Evolutionary conservation across 2,113 vertebrate genomes (phyloP).

Genomic region (Euleptes europaea): DNA sequence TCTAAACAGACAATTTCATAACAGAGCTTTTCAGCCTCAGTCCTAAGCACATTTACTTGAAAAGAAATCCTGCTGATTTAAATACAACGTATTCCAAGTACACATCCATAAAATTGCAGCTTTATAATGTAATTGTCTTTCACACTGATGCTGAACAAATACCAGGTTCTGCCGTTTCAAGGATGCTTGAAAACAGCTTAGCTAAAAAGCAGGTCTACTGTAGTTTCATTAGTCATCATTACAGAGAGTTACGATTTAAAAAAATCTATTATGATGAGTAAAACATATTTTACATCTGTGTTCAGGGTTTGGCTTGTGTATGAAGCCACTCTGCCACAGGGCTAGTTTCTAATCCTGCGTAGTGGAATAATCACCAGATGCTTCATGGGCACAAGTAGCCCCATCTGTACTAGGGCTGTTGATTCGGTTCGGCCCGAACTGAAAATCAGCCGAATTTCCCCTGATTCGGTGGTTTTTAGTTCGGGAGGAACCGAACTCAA

Average conservation of each 20-base stretch:
- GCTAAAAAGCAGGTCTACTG: neutral
- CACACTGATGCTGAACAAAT: neutral
- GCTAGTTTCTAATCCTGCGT: neutral
- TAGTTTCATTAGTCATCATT: neutral
- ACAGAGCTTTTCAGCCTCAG: neutral
- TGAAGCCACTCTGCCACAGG: neutral
- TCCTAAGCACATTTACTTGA: neutral
- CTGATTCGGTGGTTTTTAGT: too few relatives aligned
- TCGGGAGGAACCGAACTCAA: too few relatives aligned
- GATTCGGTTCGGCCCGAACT: too few relatives aligned
- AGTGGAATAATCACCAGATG: neutral
- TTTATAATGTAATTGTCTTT: neutral
- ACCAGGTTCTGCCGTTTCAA: neutral
- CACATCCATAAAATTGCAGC: neutral
- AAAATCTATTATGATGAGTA: neutral
- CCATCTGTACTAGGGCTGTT: too few relatives aligned
- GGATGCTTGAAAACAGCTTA: constrained; percentile 1
- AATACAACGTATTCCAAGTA: neutral
- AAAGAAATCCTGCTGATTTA: neutral
- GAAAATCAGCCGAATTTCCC: too few relatives aligned
- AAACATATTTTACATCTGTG: neutral
- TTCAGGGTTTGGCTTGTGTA: neutral
- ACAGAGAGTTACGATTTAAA: constrained; percentile 1
- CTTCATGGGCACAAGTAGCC: neutral
- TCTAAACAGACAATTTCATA: neutral